These are phyloP conservation scores for Dolichomitus sp. DNA, from an alignment of 2,888 invertebrate genomes.

Conservation along the genomic window DNA sequence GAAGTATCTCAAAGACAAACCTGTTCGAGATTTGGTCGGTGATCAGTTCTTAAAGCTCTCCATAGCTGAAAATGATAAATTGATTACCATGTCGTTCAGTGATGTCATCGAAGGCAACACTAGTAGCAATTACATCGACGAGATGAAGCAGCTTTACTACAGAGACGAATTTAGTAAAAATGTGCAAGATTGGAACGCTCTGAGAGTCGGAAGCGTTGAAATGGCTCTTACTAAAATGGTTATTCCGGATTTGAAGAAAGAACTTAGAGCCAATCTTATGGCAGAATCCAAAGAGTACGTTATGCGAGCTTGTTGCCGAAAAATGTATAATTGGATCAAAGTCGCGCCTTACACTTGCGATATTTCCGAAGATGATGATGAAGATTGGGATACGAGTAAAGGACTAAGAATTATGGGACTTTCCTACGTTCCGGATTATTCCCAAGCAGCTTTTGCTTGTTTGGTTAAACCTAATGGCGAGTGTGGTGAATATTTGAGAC, in stretches of 20 bases:
- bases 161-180: slow-evolving; percentile 96
- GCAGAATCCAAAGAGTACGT: slow-evolving; percentile 95
- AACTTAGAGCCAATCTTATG: slow-evolving; percentile 92
- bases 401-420: slow-evolving; percentile 95
- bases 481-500: slow-evolving; percentile 94
- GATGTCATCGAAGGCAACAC: slow-evolving; percentile 92
- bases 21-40: slow-evolving; percentile 93
- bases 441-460: slow-evolving; percentile 94
- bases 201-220: slow-evolving; percentile 94
- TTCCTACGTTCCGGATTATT: slow-evolving; percentile 93
- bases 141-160: slow-evolving; percentile 94
- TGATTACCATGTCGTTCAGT: slow-evolving; percentile 90
- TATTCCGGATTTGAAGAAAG: slow-evolving; percentile 94
- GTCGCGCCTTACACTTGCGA: slow-evolving; percentile 92
- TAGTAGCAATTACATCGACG: slow-evolving; percentile 88
- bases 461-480: slow-evolving; percentile 95
- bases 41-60: slow-evolving; percentile 95
- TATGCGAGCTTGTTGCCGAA: slow-evolving; percentile 92
- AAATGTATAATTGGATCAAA: slow-evolving; percentile 95
- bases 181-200: slow-evolving; percentile 97
- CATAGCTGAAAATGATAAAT: slow-evolving; percentile 93
- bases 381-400: slow-evolving; percentile 95
- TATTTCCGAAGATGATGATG: slow-evolving; percentile 93
- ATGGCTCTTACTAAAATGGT: slow-evolving; percentile 91
- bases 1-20: slow-evolving; percentile 96